Evolutionary conservation across 2,797 vertebrate genomes (phyloP).

Genomic region (Pseudomugil gertrudae): DNA sequence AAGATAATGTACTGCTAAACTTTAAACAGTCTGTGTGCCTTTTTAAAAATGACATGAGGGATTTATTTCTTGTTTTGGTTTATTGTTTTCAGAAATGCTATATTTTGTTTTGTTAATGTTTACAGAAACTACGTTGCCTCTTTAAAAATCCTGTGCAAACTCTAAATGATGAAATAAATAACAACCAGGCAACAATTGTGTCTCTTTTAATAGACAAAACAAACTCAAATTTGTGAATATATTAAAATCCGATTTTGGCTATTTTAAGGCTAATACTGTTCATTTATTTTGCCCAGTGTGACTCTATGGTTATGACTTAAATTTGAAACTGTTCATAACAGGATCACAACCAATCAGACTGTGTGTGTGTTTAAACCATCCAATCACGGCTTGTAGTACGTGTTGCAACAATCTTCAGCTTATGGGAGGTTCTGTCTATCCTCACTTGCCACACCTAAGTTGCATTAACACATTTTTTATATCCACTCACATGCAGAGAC

Average conservation of each 20-base stretch:
- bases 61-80: slow-evolving; percentile 33
- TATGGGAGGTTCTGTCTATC: neutral
- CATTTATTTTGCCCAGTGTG: neutral
- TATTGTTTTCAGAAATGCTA: slow-evolving; percentile 23
- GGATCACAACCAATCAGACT: slow-evolving; percentile 22
- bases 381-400: slow-evolving; percentile 40
- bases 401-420: neutral
- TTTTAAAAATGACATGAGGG: slow-evolving; percentile 20
- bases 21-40: slow-evolving; percentile 31
- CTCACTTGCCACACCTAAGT: slow-evolving; percentile 16
- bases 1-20: slow-evolving; percentile 16
- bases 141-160: slow-evolving; percentile 20
- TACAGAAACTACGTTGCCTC: slow-evolving; percentile 36
- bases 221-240: slow-evolving; percentile 40
- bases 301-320: neutral
- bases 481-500: neutral
- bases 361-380: slow-evolving; percentile 28
- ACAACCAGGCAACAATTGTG: slow-evolving; percentile 10
- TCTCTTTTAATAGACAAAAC: slow-evolving; percentile 13
- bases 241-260: slow-evolving; percentile 25
- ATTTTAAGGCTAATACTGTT: slow-evolving; percentile 8
- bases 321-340: neutral
- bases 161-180: slow-evolving; percentile 8
- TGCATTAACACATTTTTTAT: neutral
- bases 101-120: slow-evolving; percentile 38